phyloP scores from a whole-genome alignment of 2,888 invertebrate genomes.

The Chrysodeixis includens region DNA sequence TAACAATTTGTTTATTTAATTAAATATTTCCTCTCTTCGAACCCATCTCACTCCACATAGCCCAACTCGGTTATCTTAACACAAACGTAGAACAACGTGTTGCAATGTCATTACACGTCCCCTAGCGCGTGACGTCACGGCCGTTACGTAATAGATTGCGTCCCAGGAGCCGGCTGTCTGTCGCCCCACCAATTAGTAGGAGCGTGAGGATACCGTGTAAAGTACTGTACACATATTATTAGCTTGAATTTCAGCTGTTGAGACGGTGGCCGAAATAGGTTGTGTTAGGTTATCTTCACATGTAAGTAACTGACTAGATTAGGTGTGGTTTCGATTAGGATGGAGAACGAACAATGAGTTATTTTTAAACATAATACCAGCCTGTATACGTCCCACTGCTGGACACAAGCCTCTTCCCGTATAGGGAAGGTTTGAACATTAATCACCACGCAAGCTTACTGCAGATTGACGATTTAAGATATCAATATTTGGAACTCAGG shows the following conservation, averaged over 20 bases:
- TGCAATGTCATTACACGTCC: conserved; percentile 13
- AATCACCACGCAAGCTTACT: too few relatives aligned
- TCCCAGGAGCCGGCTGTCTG: conserved; percentile 38
- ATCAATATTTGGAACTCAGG: too few relatives aligned
- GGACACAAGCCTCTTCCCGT: too few relatives aligned
- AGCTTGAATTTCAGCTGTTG: not conserved
- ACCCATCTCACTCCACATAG: not conserved
- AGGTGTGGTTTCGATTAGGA: too few relatives aligned
- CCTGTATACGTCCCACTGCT: too few relatives aligned
- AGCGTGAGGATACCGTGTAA: conserved; percentile 10
- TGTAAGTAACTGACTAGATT: too few relatives aligned
- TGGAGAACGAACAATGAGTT: too few relatives aligned
- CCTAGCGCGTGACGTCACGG: conserved; percentile 14
- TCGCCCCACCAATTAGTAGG: conserved; percentile 41
- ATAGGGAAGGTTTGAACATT: too few relatives aligned
- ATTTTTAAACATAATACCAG: too few relatives aligned
- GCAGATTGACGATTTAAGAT: too few relatives aligned
- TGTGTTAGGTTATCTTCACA: too few relatives aligned
- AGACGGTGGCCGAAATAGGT: not conserved
- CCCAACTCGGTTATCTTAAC: not conserved
- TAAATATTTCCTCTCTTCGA: not conserved
- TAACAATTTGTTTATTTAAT: not conserved
- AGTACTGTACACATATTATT: not conserved
- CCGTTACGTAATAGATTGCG: conserved; percentile 34
- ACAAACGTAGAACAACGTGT: conserved; percentile 14